Percentiles rank a stretch among this genome's conserved stretches.
Evolutionary conservation across 1,140 invertebrate species (phyloP).

Genomic region (Panagrolaimus sp.): DNA sequence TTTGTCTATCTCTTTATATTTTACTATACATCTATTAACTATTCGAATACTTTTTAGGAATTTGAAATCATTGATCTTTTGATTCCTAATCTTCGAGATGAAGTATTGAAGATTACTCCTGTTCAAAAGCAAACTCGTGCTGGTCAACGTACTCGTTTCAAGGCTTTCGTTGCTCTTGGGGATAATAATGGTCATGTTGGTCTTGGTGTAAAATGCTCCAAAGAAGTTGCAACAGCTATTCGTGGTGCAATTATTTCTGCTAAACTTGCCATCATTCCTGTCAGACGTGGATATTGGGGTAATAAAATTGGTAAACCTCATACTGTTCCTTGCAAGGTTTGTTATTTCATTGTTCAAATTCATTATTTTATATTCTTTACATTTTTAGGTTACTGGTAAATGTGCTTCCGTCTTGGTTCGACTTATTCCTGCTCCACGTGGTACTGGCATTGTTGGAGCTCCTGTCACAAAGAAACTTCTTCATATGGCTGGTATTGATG

Average conservation of each 20-base stretch:
- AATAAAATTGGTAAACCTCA: slow-evolving; percentile 99
- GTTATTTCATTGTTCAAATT: slow-evolving; percentile 19
- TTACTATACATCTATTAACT: too few species aligned
- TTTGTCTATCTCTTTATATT: slow-evolving; percentile 44
- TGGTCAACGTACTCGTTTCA: slow-evolving; percentile 97
- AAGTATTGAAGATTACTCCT: slow-evolving; percentile 98
- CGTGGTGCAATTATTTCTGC: slow-evolving; percentile 95
- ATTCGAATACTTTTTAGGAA: slow-evolving; percentile 70
- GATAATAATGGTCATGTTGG: slow-evolving; percentile 97
- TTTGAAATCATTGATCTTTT: slow-evolving; percentile 98
- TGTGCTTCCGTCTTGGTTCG: slow-evolving; percentile 95
- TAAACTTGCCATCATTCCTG: slow-evolving; percentile 95
- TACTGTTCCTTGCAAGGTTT: slow-evolving; percentile 95
- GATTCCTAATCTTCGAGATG: slow-evolving; percentile 88
- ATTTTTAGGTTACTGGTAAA: slow-evolving; percentile 84
- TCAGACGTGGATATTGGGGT: slow-evolving; percentile 96
- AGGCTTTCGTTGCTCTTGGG: slow-evolving; percentile 85
- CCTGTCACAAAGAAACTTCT: slow-evolving; percentile 97
- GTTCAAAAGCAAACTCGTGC: slow-evolving; percentile 99
- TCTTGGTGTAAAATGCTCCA: slow-evolving; percentile 96
- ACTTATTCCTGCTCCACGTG: slow-evolving; percentile 94
- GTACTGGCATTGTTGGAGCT: slow-evolving; percentile 99
- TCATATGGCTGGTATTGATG: slow-evolving; percentile 74
- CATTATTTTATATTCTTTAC: not conserved
- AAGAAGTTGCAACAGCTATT: slow-evolving; percentile 99